Evolutionary conservation across 2,113 vertebrate species (phyloP).

Genomic region (Engystomops pustulosus): DNA sequence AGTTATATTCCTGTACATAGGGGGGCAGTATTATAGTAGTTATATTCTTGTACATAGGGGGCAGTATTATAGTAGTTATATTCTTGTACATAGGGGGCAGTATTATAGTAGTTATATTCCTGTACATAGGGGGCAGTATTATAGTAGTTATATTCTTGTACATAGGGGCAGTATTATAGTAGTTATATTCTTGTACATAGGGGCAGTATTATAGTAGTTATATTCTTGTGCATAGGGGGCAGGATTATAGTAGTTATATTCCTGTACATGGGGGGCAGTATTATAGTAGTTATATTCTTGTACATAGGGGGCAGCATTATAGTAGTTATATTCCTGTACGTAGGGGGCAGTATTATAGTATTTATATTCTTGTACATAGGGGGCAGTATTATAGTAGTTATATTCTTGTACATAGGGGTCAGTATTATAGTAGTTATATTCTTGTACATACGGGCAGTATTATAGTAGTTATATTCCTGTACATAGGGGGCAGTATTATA

Average conservation of each 20-base stretch:
- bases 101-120: background rate
- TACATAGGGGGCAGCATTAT: background rate
- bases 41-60: conserved; percentile 7
- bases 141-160: conserved; percentile 7
- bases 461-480: too few species aligned
- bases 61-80: conserved; percentile 3
- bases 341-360: background rate
- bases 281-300: background rate
- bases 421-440: conserved; percentile 15
- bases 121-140: conserved; percentile 2
- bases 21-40: conserved; percentile 2
- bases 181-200: too few species aligned
- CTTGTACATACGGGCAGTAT: background rate
- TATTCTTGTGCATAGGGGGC: too few species aligned
- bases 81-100: background rate
- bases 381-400: conserved; percentile 6
- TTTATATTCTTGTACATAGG: conserved; percentile 2
- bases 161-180: background rate
- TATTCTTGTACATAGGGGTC: background rate
- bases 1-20: too few species aligned
- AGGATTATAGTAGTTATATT: too few species aligned
- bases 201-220: too few species aligned
- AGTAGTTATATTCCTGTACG: conserved; percentile 2
- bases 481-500: too few species aligned
- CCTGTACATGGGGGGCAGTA: too few species aligned